Base-by-base conservation (phyloP, 2,113 vertebrate genomes). In the Elachura formosa region DNA sequence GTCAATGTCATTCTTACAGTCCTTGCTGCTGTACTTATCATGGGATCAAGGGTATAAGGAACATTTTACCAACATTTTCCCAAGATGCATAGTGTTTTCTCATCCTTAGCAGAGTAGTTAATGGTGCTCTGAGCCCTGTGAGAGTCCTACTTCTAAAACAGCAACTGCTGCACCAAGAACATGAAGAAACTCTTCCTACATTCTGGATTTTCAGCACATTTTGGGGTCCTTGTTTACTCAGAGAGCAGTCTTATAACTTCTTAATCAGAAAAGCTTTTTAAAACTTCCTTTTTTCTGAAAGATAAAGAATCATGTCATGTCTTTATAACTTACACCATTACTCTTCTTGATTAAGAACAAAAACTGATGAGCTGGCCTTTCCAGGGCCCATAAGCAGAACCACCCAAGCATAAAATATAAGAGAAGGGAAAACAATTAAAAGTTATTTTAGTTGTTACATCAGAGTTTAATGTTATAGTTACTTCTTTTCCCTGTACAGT, bases 361-460 rank as follows among this genome's bases (percentile, higher is more conserved):
- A 97, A 98, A 97, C 91, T 98, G 97, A 98, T 98, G 97, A 98
- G 97, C 82, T 98, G 96, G 97, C 96, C 96, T 97, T 98, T 98
- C 96, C 94, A 92, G 86, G 90, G 82, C 92, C 46, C 71, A 86
- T 95, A 97, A 96, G 96, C 96, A 97, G 95, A 97, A 84, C 74
- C 96, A 98, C 94, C 90, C 97, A 98, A 98, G 98, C 98, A 98
- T 97, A 98, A 98, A 98, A 98, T 98, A 96, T 93, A 97, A 97
- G 95, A 97, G 97, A 97, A 97, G 87, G 93, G 93, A 96, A 97
- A 98, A 98, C 97, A 98, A 97, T 97, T 92, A 98, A 95, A 98
- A 98, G 97, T 96, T 98, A 97, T 97, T 98, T 97, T 97, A 96
- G 87, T 96, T 95, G 97, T 97, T 98, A 94, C 95, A 94, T 88